A percentile compares a stretch with the other conserved stretches of the same genome.
phyloP scores from a whole-genome alignment of 2,888 invertebrate species.

The Lasioglossum zephyrum region DNA sequence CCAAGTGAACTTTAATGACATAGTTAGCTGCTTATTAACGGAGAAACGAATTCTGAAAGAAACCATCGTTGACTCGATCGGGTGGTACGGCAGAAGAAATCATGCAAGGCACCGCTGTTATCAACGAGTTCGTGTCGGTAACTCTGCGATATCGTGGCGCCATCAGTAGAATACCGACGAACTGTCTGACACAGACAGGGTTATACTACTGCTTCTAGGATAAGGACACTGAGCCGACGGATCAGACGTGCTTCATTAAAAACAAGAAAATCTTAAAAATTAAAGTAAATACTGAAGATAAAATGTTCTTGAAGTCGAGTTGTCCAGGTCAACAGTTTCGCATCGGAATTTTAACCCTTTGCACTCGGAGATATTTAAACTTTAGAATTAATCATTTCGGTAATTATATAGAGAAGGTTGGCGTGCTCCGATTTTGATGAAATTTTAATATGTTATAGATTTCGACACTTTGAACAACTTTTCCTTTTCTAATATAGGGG shows the following conservation, averaged over 20 bases:
- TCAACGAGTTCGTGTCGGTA: conserved; percentile 19
- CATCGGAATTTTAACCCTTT: neutral
- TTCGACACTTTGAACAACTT: too few relatives aligned
- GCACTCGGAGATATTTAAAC: too few relatives aligned
- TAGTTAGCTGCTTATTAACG: neutral
- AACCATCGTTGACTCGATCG: neutral
- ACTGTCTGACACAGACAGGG: conserved; percentile 23
- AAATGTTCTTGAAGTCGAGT: too few relatives aligned
- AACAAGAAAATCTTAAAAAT: too few relatives aligned
- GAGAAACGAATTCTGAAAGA: neutral
- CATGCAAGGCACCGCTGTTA: neutral
- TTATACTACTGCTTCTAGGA: conserved; percentile 15
- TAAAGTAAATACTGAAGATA: too few relatives aligned
- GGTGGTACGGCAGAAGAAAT: neutral
- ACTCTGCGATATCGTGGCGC: conserved; percentile 37
- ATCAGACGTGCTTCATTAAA: neutral
- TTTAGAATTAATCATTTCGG: too few relatives aligned
- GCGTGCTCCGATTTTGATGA: too few relatives aligned
- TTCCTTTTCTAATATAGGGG: too few relatives aligned
- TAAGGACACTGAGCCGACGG: neutral
- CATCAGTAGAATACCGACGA: conserved; percentile 19
- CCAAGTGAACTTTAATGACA: neutral
- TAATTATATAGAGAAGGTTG: too few relatives aligned
- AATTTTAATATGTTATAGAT: too few relatives aligned
- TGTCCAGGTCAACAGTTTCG: too few relatives aligned